These are phyloP conservation scores for Eucidaris tribuloides DNA, from an alignment of 35 echinoderm and acorn worm species.

Conservation along the genomic window DNA sequence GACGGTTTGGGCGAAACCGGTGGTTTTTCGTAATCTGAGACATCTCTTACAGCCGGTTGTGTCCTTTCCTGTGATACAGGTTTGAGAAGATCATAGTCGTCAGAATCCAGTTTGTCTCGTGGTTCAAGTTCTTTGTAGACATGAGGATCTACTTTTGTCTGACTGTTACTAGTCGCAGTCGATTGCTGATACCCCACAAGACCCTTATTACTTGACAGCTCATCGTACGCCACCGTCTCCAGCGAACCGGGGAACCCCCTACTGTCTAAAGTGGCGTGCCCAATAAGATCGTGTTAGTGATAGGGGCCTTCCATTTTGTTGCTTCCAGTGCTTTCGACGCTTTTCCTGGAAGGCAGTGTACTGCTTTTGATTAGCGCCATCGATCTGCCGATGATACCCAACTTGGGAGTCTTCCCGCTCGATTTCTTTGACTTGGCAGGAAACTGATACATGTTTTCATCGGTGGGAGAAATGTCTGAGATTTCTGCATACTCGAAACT, in stretches of 20 bases:
- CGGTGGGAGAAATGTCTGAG: neutral
- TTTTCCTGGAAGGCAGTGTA: neutral
- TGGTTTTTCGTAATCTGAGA: neutral
- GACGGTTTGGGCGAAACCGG: neutral
- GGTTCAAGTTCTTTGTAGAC: neutral
- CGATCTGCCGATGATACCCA: neutral
- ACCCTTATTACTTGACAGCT: too few relatives aligned
- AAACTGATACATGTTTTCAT: conserved; percentile 6
- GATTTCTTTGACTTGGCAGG: neutral
- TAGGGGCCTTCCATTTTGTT: neutral
- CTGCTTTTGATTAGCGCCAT: neutral
- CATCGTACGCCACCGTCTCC: conserved; percentile 1
- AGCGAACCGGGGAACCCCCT: neutral
- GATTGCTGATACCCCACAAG: too few relatives aligned
- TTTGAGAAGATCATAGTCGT: conserved; percentile 2
- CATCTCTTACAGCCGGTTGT: neutral
- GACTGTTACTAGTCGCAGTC: neutral
- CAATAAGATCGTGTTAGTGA: neutral
- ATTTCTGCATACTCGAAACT: conserved; percentile 26
- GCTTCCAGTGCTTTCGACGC: neutral
- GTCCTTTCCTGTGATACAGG: neutral
- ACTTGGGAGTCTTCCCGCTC: neutral
- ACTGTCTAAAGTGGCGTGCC: neutral
- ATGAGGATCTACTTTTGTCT: neutral
- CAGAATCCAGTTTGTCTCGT: neutral